These are phyloP conservation scores for Bryconaethiops microstoma DNA, from an alignment of 2,797 vertebrate species.

Conservation along the genomic window DNA sequence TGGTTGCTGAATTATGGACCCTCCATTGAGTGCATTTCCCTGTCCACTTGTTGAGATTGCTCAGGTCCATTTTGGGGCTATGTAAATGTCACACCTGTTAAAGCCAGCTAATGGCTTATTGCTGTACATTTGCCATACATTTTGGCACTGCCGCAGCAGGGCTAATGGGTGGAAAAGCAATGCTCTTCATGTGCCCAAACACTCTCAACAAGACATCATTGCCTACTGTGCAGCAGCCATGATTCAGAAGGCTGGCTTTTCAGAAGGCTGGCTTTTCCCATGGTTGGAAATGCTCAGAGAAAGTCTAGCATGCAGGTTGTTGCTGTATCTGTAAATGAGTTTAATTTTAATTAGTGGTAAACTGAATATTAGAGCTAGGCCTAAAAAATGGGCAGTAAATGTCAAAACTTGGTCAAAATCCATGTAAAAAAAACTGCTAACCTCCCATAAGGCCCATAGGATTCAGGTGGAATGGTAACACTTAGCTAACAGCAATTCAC, in stretches of 20 bases:
- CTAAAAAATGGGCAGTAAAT: too few species aligned
- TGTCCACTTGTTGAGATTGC: constrained; percentile 48
- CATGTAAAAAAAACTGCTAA: too few species aligned
- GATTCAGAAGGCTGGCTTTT: constrained; percentile 21
- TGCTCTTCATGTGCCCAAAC: constrained; percentile 34
- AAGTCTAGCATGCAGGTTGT: not conserved
- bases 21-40: constrained; percentile 56
- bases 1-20: constrained; percentile 52
- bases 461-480: too few species aligned
- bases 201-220: constrained; percentile 6
- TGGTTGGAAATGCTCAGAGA: constrained; percentile 1
- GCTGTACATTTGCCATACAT: constrained; percentile 48
- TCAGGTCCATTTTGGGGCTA: constrained; percentile 46
- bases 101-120: constrained; percentile 54
- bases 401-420: too few species aligned
- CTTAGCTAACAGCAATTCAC: too few species aligned
- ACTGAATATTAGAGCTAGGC: too few species aligned
- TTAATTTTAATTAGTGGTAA: too few species aligned
- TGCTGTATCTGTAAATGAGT: not conserved
- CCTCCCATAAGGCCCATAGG: too few species aligned
- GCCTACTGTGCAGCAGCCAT: not conserved
- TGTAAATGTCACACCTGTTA: constrained; percentile 56
- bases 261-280: constrained; percentile 13
- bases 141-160: constrained; percentile 28
- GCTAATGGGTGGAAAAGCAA: constrained; percentile 54